Conservation (phyloP, 53 echinoderm and acorn worm genomes). For the Echinarachnius parma region DNA sequence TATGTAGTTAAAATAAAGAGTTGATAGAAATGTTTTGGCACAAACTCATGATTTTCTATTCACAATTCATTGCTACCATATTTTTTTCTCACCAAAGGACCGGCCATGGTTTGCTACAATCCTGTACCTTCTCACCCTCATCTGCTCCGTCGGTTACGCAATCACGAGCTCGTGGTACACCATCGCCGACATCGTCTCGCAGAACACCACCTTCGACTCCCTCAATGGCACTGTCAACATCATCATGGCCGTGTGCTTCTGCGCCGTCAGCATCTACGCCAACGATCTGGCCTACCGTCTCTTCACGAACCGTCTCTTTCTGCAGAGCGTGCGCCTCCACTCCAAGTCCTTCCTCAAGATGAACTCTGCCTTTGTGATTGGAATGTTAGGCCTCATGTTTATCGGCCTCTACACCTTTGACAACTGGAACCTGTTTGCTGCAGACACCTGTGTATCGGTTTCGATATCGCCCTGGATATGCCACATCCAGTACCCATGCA, state of each 20-base stretch:
- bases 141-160: slow-evolving; percentile 49
- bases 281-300: slow-evolving; percentile 79
- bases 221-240: slow-evolving; percentile 82
- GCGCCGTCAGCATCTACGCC: slow-evolving; percentile 62
- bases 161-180: slow-evolving; percentile 65
- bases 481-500: slow-evolving; percentile 65
- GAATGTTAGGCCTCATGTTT: slow-evolving; percentile 53
- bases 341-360: slow-evolving; percentile 80
- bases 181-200: slow-evolving; percentile 64
- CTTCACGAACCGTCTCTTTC: slow-evolving; percentile 78
- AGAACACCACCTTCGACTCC: slow-evolving; percentile 78
- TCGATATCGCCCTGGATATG: slow-evolving; percentile 63
- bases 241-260: slow-evolving; percentile 76
- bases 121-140: slow-evolving; percentile 64
- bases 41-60: too few species aligned
- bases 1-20: too few species aligned
- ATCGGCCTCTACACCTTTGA: slow-evolving; percentile 68
- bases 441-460: slow-evolving; percentile 52
- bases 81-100: too few species aligned
- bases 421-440: slow-evolving; percentile 41
- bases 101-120: slow-evolving; percentile 72
- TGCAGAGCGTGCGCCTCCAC: slow-evolving; percentile 84
- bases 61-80: too few species aligned
- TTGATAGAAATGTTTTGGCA: too few species aligned
- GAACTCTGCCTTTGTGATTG: slow-evolving; percentile 60